Base-by-base conservation (phyloP, 1,140 invertebrate genomes). In the Trachymyrmex cornetzi region DNA sequence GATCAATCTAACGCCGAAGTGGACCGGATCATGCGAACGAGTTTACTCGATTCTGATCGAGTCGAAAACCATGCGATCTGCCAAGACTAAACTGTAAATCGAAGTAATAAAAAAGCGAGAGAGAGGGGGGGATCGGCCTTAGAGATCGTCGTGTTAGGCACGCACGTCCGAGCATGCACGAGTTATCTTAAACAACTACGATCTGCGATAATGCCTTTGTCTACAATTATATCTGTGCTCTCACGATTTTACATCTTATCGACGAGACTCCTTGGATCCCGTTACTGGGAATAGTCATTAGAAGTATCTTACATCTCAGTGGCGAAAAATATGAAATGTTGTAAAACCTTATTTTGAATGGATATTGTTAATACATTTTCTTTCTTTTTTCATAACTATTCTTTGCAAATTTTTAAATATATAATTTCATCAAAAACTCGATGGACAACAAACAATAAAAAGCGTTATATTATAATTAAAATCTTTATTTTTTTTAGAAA, bases 11-110 rank as follows among this genome's bases (percentile, higher is more conserved):
- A 57, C 87, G 71, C 75, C 50, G 74, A 92, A 92, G 85, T 92
- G 89, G 89, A 93, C 89, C 91, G 90, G 71, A 93, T 92, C 86
- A 85, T 59, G 50, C 79, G 85, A 77, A 84, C 64, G 80, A 75
- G 55, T 88, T 48, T 16, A 61, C 12, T 85, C 67, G 57, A 74
- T 57, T 34, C 27, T 14, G 30, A 81, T 69, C 84, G 72, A 87
- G 53, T 84, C 53, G 72, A 74, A 82, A 89, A 89, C 59, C 59
- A 53, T 85, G 48, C 63, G 48, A 79, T 63, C n/a, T 74, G 79
- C 9, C 66, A 77, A 84, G 74, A 71, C 72, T 79, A 87, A 74
- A 89, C 82, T 38, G 27, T 61, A 71, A 74, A 71, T 30, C 77
- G 30, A 81, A 3, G 34, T 53, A 61, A 67, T 75, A 85, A 87